Base-by-base conservation (phyloP, 2,797 vertebrate genomes). In the Notolabrus celidotus region DNA sequence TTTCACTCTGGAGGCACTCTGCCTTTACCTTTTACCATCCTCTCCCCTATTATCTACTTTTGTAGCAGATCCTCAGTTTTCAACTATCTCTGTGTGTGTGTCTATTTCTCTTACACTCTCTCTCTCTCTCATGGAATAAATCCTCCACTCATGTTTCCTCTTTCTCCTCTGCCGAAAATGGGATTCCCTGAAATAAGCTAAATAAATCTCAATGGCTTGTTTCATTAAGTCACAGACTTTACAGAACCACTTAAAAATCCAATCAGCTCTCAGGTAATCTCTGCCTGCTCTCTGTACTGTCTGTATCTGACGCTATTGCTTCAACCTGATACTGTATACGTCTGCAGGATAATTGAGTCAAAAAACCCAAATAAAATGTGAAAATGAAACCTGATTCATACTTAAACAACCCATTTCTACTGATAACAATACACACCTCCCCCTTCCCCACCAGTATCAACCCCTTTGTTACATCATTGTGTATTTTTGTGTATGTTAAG, bases 161-260 rank as follows among this genome's bases (percentile, higher is more conserved):
- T 62, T 43, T 59, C 29, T 64, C 43, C 50, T 71, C 45, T 22
- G 46, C 64, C 31, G 45, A 34, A 70, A 82, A 66, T 43, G 33
- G 20, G 23, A 65, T 59, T 66, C 38, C 39, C 23, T 67, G 50
- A 65, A 45, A 76, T 74, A 34, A 54, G 51, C 55, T 60, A 46
- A 64, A 82, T 58, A 55, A 16, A 74, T 53, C 53, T 64, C 10
- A 52, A 67, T 42, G 57, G 66, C n/a, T 43, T 41, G 58, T 71
- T 71, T 77, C 17, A 64, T 47, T 53, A 50, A 34, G 39, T 50
- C 20, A 20, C 34, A 70, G 49, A 61, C 31, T 38, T 57, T 56
- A 11, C 54, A 47, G 50, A 23, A 39, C 16, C 1, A n/a, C 41
- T 5, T 6, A 63, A 77, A 29, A 51, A 68, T 62, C 27, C 10